These are phyloP conservation scores for Leptarthrus brevirostris DNA, from an alignment of 2,888 invertebrate species.

Conservation along the genomic window DNA sequence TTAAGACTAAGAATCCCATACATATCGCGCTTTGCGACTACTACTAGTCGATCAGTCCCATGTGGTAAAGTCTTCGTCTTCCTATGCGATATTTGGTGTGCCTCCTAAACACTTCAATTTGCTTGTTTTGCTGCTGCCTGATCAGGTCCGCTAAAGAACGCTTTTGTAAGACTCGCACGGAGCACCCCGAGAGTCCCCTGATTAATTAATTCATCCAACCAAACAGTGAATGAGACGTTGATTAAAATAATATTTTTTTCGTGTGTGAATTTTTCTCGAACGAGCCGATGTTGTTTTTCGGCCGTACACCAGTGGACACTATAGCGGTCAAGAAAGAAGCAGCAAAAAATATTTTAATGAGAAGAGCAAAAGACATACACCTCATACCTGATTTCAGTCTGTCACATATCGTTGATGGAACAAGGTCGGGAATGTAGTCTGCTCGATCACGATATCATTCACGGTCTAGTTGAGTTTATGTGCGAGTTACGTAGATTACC, in stretches of 20 bases:
- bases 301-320: not conserved
- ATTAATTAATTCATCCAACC: conserved; percentile 6
- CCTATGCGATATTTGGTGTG: not conserved
- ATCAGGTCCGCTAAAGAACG: not conserved
- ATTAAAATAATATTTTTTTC: conserved; percentile 27
- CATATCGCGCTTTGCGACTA: not conserved
- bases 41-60: not conserved
- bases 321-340: not conserved
- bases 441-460: conserved; percentile 23
- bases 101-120: not conserved
- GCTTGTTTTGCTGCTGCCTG: not conserved
- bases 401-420: conserved; percentile 66
- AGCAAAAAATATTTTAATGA: conserved; percentile 41
- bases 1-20: not conserved
- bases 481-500: not conserved
- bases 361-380: conserved; percentile 44
- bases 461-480: conserved; percentile 14
- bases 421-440: conserved; percentile 60
- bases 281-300: not conserved
- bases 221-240: conserved; percentile 27
- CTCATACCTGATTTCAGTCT: conserved; percentile 62
- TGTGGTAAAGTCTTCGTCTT: conserved; percentile 12
- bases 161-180: too few species aligned
- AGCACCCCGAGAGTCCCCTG: not conserved
- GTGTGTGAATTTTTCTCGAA: conserved; percentile 33